These are phyloP conservation scores for Latrodectus geometricus DNA, from an alignment of 1,140 invertebrate genomes.

Conservation along the genomic window DNA sequence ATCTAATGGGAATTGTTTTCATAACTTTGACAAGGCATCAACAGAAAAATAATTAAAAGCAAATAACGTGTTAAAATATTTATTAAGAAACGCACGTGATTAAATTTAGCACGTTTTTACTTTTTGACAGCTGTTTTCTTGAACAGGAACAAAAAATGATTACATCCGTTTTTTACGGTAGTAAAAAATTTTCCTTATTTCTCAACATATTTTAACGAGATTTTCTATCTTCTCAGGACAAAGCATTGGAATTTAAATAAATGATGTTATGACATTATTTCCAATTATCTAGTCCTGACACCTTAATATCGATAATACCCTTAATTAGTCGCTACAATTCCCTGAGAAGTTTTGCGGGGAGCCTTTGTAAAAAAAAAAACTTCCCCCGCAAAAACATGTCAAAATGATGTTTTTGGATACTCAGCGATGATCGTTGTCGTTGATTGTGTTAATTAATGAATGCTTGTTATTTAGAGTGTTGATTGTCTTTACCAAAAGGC, in stretches of 20 bases:
- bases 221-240: neutral
- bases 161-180: neutral
- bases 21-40: neutral
- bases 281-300: conserved; percentile 55
- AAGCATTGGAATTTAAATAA: conserved; percentile 45
- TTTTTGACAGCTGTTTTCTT: neutral
- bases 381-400: conserved; percentile 30
- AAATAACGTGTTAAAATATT: conserved; percentile 24
- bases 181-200: neutral
- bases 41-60: conserved; percentile 9
- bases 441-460: conserved; percentile 59
- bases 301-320: conserved; percentile 57
- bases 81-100: neutral
- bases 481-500: conserved; percentile 27
- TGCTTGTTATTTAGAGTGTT: conserved; percentile 36
- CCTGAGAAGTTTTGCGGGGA: conserved; percentile 22
- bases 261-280: conserved; percentile 61
- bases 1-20: neutral
- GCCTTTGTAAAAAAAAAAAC: neutral
- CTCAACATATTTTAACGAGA: neutral
- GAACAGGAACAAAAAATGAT: neutral
- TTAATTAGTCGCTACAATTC: conserved; percentile 57
- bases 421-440: conserved; percentile 22
- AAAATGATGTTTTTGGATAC: conserved; percentile 41
- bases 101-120: neutral